Evolutionary conservation across 2,888 invertebrate genomes (phyloP).

Genomic region (Melanchra persicariae): DNA sequence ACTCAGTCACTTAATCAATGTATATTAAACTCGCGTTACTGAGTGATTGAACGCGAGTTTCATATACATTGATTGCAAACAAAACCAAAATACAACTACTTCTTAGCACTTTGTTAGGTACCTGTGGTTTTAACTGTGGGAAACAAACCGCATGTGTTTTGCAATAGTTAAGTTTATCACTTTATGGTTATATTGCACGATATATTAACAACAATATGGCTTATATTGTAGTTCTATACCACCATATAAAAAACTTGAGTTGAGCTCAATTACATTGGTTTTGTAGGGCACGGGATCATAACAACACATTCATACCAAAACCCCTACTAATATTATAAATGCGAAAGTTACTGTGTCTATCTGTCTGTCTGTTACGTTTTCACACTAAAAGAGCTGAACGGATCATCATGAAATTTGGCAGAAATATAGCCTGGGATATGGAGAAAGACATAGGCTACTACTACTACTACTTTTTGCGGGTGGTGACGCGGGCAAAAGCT

Average conservation of each 20-base stretch:
- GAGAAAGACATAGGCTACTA: too few species aligned
- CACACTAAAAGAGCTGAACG: too few species aligned
- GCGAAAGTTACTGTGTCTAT: too few species aligned
- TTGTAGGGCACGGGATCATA: background rate
- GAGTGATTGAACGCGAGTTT: too few species aligned
- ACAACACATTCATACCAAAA: background rate
- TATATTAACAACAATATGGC: slow-evolving; percentile 22
- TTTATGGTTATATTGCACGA: slow-evolving; percentile 37
- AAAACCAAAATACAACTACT: background rate
- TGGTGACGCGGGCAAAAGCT: too few species aligned
- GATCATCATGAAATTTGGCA: too few species aligned
- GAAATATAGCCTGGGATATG: too few species aligned
- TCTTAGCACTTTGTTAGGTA: background rate
- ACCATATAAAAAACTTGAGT: slow-evolving; percentile 17
- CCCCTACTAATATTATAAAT: too few species aligned
- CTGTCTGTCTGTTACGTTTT: too few species aligned
- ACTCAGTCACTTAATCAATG: too few species aligned
- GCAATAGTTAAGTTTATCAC: slow-evolving; percentile 40
- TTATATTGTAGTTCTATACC: slow-evolving; percentile 15
- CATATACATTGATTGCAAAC: background rate
- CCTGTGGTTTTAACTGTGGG: slow-evolving; percentile 16
- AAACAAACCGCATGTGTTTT: slow-evolving; percentile 24
- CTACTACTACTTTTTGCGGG: too few species aligned
- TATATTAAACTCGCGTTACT: too few species aligned
- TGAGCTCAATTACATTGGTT: slow-evolving; percentile 15